phyloP scores from a whole-genome alignment of 1,140 invertebrate genomes.

The Drosophila willistoni region DNA sequence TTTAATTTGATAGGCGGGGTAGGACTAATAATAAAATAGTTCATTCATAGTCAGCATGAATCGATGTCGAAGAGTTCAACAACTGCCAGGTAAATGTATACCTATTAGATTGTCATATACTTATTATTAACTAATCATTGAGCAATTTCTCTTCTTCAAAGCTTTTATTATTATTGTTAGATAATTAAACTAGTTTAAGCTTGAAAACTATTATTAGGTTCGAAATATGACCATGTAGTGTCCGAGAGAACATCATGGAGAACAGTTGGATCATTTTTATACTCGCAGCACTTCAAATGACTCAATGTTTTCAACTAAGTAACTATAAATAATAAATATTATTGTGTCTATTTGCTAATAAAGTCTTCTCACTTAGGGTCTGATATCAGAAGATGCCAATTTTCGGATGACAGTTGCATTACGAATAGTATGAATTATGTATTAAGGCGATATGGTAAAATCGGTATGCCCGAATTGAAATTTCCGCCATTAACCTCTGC shows the following conservation, averaged over 20 bases:
- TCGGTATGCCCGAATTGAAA: background rate
- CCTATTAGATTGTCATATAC: too few species aligned
- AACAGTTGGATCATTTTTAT: background rate
- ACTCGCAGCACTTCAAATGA: background rate
- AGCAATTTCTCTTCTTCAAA: background rate
- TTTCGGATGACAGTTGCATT: background rate
- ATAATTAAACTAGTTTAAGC: conserved; percentile 7
- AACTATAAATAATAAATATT: background rate
- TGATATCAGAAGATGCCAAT: background rate
- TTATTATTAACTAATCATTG: too few species aligned
- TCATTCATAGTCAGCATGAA: background rate
- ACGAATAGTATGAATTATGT: conserved; percentile 3
- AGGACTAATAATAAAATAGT: background rate
- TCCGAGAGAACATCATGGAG: conserved; percentile 3
- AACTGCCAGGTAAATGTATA: too few species aligned
- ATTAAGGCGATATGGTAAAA: background rate
- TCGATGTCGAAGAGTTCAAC: too few species aligned
- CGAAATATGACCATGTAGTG: background rate
- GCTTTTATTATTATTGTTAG: background rate
- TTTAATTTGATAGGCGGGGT: too few species aligned
- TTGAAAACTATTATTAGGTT: background rate
- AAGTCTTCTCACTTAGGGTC: background rate
- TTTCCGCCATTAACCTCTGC: background rate
- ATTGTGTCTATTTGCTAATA: background rate
- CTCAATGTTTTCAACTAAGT: background rate